phyloP scores from a whole-genome alignment of 2,797 vertebrate genomes.

The Todus mexicanus region DNA sequence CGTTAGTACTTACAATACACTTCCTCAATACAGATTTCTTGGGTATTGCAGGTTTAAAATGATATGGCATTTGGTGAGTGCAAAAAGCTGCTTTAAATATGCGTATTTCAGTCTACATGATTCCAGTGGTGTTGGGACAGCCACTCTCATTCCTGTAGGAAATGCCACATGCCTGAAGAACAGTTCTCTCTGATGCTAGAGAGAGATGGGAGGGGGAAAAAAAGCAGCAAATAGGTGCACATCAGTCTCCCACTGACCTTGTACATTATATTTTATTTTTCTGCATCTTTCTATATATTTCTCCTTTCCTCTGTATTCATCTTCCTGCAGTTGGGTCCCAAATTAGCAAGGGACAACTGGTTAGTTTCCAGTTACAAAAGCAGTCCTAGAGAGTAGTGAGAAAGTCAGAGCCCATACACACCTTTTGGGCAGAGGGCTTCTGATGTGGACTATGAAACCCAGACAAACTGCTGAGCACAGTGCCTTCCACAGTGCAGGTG shows the following conservation, averaged over 20 bases:
- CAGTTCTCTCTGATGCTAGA: neutral
- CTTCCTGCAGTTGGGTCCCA: neutral
- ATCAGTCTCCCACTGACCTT: neutral
- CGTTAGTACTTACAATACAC: neutral
- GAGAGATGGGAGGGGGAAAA: neutral
- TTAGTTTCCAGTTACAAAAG: neutral
- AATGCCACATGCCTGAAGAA: neutral
- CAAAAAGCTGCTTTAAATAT: neutral
- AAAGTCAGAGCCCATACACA: neutral
- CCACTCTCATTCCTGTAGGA: neutral
- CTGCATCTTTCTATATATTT: neutral
- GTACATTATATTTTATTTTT: neutral
- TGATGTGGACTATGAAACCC: neutral
- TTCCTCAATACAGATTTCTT: neutral
- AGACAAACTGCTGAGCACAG: neutral
- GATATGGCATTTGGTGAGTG: neutral
- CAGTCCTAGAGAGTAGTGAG: neutral
- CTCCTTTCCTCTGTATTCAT: neutral
- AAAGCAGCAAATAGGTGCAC: neutral
- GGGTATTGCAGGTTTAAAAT: neutral
- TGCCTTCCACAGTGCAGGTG: neutral
- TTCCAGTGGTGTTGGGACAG: neutral
- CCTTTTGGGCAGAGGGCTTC: neutral
- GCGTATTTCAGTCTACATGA: neutral
- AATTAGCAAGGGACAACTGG: neutral